These are phyloP conservation scores for Phlogophora meticulosa DNA, from an alignment of 2,888 invertebrate genomes.

Conservation along the genomic window DNA sequence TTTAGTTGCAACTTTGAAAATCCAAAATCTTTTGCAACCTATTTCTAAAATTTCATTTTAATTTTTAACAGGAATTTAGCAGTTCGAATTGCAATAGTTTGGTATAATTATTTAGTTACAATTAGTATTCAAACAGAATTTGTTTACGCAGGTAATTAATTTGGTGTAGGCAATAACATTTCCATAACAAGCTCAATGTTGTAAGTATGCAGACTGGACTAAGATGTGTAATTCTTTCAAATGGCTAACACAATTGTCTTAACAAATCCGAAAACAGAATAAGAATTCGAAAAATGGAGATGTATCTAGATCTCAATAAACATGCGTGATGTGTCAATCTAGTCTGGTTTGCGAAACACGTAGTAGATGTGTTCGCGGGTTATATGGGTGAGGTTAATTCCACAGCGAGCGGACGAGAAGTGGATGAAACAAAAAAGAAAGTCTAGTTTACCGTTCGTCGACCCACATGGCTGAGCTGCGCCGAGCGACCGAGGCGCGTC, in stretches of 20 bases:
- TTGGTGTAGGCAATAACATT: slow-evolving; percentile 7
- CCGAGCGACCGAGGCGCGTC: slow-evolving; percentile 56
- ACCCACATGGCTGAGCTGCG: slow-evolving; percentile 79
- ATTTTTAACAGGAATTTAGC: neutral
- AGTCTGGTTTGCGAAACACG: slow-evolving; percentile 46
- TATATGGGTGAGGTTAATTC: slow-evolving; percentile 64
- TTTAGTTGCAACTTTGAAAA: neutral
- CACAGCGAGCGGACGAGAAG: slow-evolving; percentile 64
- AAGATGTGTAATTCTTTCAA: slow-evolving; percentile 27
- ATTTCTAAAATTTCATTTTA: too few relatives aligned
- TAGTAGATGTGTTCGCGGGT: slow-evolving; percentile 54
- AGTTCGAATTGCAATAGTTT: slow-evolving; percentile 15
- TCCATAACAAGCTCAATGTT: slow-evolving; percentile 28
- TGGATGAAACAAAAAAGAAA: slow-evolving; percentile 87
- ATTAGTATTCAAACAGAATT: slow-evolving; percentile 22
- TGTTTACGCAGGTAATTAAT: neutral
- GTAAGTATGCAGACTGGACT: slow-evolving; percentile 26
- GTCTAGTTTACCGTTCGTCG: slow-evolving; percentile 86
- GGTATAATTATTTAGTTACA: too few relatives aligned
- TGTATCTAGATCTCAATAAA: slow-evolving; percentile 12
- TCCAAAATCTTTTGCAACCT: too few relatives aligned
- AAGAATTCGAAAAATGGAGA: slow-evolving; percentile 14
- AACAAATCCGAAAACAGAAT: slow-evolving; percentile 15
- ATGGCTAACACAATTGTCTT: slow-evolving; percentile 19
- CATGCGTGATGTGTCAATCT: slow-evolving; percentile 28